phyloP scores from a whole-genome alignment of 2,113 vertebrate genomes.

The Tenrec ecaudatus region DNA sequence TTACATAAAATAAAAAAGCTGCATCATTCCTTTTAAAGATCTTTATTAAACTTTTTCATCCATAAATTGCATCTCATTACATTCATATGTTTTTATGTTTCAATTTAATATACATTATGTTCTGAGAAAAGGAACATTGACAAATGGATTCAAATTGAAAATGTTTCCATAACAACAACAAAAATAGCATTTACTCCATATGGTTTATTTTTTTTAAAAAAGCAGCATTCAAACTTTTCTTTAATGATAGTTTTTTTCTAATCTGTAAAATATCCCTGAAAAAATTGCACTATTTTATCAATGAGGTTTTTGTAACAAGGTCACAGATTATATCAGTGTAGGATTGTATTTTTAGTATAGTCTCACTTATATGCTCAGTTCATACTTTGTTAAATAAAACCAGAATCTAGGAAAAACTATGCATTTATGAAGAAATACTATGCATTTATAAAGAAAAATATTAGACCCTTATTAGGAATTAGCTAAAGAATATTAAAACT shows the following conservation, averaged over 20 bases:
- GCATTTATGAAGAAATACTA: background rate
- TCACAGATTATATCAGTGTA: background rate
- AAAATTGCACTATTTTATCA: constrained; percentile 43
- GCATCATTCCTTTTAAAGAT: constrained; percentile 27
- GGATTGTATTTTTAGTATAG: background rate
- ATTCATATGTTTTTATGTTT: constrained; percentile 59
- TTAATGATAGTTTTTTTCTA: constrained; percentile 15
- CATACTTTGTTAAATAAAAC: background rate
- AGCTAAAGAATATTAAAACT: background rate
- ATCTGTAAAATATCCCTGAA: constrained; percentile 30
- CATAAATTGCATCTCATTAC: constrained; percentile 47
- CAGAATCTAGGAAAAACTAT: too few relatives aligned
- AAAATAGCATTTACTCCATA: background rate
- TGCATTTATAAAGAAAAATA: constrained; percentile 20
- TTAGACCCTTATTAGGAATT: background rate
- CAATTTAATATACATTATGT: constrained; percentile 16
- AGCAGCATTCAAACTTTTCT: background rate
- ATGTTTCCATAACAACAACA: constrained; percentile 32
- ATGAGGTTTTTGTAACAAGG: background rate
- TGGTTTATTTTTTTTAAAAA: background rate
- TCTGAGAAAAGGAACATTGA: constrained; percentile 22
- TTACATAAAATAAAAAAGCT: constrained; percentile 56
- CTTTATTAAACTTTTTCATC: constrained; percentile 50
- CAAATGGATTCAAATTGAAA: constrained; percentile 47
- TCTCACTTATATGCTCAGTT: background rate